phyloP scores from a whole-genome alignment of 2,113 vertebrate genomes.

The Centropus bengalensis region DNA sequence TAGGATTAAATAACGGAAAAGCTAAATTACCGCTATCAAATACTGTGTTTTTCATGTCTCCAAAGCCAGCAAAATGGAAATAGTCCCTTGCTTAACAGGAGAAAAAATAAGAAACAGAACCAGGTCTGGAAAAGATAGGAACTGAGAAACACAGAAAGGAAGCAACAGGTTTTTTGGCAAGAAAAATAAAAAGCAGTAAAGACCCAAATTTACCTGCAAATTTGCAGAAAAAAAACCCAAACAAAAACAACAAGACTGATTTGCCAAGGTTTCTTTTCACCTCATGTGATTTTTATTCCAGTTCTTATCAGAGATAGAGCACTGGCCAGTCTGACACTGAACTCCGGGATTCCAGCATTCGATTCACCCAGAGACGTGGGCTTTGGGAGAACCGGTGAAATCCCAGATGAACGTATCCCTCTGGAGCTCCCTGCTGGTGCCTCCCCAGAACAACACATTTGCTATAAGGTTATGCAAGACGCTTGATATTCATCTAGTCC shows the following conservation, averaged over 20 bases:
- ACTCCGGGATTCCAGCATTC: not conserved
- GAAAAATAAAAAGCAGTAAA: not conserved
- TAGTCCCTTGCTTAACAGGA: not conserved
- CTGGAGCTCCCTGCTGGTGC: not conserved
- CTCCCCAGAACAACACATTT: not conserved
- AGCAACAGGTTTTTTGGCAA: not conserved
- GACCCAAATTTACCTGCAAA: not conserved
- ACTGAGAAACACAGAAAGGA: not conserved
- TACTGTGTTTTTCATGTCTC: not conserved
- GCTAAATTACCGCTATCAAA: not conserved
- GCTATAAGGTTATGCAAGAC: not conserved
- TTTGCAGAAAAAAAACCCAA: not conserved
- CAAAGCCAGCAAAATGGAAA: not conserved
- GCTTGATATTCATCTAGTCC: not conserved
- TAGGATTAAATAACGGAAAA: not conserved
- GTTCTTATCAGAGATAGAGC: conserved; percentile 5
- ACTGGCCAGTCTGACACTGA: not conserved
- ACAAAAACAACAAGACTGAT: too few species aligned
- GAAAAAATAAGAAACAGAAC: not conserved
- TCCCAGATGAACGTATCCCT: not conserved
- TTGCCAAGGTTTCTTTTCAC: not conserved
- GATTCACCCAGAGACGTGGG: not conserved
- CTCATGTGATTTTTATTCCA: not conserved
- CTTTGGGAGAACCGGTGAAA: not conserved
- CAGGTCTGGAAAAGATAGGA: not conserved